phyloP scores from a whole-genome alignment of 64 coral and sea anemone genomes.

The Catalaphyllia jardinei region DNA sequence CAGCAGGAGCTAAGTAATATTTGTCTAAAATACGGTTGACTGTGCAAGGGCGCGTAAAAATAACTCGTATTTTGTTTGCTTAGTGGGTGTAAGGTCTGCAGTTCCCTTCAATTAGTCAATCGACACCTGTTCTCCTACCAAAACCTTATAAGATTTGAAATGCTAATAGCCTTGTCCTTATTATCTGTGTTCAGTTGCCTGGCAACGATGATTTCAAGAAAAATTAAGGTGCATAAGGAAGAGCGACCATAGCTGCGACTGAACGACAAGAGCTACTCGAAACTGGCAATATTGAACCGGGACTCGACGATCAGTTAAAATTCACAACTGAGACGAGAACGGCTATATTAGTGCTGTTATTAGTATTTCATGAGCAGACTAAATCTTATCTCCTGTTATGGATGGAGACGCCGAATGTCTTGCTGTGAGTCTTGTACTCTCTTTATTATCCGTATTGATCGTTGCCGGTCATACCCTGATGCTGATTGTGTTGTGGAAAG shows the following conservation, averaged over 20 bases:
- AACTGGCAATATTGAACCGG: neutral
- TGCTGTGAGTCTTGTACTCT: neutral
- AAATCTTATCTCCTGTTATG: neutral
- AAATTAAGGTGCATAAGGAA: neutral
- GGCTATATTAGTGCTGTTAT: neutral
- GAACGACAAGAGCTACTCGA: neutral
- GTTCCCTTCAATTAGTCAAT: neutral
- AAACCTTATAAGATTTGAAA: neutral
- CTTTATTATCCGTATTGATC: neutral
- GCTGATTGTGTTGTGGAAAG: conserved; percentile 25
- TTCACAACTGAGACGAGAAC: neutral
- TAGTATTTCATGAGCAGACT: neutral
- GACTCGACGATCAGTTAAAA: neutral
- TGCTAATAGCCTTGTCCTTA: neutral
- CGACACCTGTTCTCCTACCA: neutral
- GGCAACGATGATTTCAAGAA: neutral
- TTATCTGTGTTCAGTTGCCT: neutral
- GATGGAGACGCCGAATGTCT: neutral
- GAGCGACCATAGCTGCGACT: neutral
- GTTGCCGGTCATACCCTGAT: conserved; percentile 16
- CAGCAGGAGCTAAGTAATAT: neutral
- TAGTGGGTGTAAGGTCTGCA: neutral
- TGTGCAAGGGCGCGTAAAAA: neutral
- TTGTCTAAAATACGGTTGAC: neutral
- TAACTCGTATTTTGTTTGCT: neutral